Evolutionary conservation across 2,797 vertebrate genomes (phyloP).

Genomic region (Notoglanidium macrostoma): DNA sequence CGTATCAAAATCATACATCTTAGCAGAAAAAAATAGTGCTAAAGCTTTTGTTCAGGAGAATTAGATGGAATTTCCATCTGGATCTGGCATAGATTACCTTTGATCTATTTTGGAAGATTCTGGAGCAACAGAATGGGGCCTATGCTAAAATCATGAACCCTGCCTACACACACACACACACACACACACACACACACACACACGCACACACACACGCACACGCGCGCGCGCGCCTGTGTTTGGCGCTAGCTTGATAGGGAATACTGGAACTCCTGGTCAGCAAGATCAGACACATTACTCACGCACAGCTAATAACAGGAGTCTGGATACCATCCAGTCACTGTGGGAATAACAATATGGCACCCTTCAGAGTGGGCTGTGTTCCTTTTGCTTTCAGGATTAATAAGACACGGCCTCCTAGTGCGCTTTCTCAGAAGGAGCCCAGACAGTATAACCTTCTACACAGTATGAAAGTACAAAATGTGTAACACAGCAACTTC

Average conservation of each 20-base stretch:
- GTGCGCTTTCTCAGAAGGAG: conserved; percentile 39
- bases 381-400: background rate
- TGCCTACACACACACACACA: conserved; percentile 51
- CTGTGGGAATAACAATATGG: conserved; percentile 10
- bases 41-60: background rate
- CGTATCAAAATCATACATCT: background rate
- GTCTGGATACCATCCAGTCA: background rate
- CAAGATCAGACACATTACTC: conserved; percentile 13
- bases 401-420: conserved; percentile 47
- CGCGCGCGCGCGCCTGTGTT: background rate
- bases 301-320: background rate
- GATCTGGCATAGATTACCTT: background rate
- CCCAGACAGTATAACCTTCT: conserved; percentile 49
- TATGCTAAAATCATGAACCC: conserved; percentile 49
- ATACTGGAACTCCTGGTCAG: conserved; percentile 18
- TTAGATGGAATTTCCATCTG: background rate
- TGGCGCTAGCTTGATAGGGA: background rate
- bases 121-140: conserved; percentile 53
- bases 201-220: conserved; percentile 19
- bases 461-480: conserved; percentile 45
- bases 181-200: conserved; percentile 27
- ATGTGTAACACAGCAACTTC: background rate
- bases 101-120: too few species aligned
- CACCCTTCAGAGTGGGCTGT: background rate
- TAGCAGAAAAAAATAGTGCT: background rate